phyloP scores from a whole-genome alignment of 2,797 vertebrate genomes.

The Anguilla obscura region DNA sequence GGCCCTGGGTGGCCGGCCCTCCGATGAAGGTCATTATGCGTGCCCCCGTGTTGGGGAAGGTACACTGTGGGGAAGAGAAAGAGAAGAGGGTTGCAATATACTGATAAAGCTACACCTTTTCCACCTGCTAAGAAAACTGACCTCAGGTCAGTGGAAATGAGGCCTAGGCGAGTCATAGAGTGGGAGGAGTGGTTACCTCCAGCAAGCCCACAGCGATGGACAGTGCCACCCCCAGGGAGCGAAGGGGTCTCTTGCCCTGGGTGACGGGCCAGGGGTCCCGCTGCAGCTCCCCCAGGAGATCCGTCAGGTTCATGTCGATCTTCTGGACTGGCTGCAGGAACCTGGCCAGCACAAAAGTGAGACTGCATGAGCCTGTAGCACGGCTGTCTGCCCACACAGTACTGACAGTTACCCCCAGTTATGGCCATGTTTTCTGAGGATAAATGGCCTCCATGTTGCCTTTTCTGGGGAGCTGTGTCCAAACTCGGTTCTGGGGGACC shows the following conservation, averaged over 20 bases:
- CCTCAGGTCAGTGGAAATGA: background rate
- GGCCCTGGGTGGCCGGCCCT: constrained; percentile 91
- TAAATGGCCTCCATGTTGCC: background rate
- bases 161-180: background rate
- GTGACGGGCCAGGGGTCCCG: constrained; percentile 95
- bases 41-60: constrained; percentile 92
- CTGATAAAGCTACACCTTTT: background rate
- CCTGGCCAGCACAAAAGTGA: constrained; percentile 57
- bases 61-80: constrained; percentile 73
- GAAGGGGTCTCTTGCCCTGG: constrained; percentile 89
- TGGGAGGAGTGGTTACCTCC: constrained; percentile 74
- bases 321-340: constrained; percentile 96
- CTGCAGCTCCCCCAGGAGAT: constrained; percentile 93
- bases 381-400: background rate
- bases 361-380: background rate
- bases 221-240: constrained; percentile 90
- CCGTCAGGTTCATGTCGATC: constrained; percentile 97
- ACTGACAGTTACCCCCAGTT: background rate
- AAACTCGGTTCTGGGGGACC: no score
- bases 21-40: constrained; percentile 95
- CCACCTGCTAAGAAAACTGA: background rate
- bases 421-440: background rate
- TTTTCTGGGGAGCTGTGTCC: background rate
- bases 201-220: constrained; percentile 94
- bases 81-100: background rate